Conservation (phyloP, 2,888 invertebrate species). For the Drosophila colorata region DNA sequence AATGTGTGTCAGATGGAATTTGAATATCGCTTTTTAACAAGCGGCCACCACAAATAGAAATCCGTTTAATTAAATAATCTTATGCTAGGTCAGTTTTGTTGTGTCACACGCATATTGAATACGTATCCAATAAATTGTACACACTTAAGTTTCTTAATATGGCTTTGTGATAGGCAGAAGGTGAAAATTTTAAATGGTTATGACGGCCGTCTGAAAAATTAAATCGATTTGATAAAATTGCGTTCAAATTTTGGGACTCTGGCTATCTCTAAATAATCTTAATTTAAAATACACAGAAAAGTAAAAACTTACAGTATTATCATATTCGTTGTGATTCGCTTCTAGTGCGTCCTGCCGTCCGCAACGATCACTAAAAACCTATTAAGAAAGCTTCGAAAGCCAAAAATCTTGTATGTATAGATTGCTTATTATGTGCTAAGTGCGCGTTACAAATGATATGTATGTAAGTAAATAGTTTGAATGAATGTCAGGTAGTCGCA, state of each 20-base stretch:
- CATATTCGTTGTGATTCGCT: too few species aligned
- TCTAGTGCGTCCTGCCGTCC: too few species aligned
- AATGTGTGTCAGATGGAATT: constrained; percentile 60
- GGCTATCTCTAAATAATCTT: background rate
- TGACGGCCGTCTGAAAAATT: too few species aligned
- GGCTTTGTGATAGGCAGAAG: background rate
- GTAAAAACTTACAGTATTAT: background rate
- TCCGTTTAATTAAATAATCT: constrained; percentile 27
- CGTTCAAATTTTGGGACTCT: too few species aligned
- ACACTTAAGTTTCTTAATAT: background rate
- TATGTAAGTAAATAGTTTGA: too few species aligned
- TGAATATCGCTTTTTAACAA: constrained; percentile 43
- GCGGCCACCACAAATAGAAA: constrained; percentile 12
- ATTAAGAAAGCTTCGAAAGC: too few species aligned
- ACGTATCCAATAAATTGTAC: constrained; percentile 12
- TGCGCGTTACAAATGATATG: too few species aligned
- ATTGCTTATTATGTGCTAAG: background rate
- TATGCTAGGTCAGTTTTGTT: constrained; percentile 64
- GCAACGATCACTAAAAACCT: too few species aligned
- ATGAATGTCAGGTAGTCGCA: too few species aligned
- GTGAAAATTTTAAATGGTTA: background rate
- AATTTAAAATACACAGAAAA: background rate
- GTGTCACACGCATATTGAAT: constrained; percentile 11
- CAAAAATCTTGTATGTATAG: too few species aligned
- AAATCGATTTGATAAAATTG: too few species aligned